phyloP scores from a whole-genome alignment of 2,113 vertebrate genomes.

The Vulpes vulpes region DNA sequence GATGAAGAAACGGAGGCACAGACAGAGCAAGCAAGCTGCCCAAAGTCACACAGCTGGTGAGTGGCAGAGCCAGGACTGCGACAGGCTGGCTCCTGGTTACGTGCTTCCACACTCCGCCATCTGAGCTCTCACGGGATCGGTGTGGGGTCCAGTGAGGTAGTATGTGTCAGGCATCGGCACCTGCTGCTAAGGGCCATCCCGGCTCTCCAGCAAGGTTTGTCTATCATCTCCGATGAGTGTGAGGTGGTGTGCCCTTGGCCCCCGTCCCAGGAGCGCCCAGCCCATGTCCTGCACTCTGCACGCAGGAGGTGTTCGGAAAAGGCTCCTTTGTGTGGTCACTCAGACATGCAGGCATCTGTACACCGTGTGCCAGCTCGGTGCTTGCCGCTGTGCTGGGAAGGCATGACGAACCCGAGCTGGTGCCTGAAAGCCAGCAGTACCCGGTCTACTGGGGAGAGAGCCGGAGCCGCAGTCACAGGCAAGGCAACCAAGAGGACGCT shows the following conservation, averaged over 20 bases:
- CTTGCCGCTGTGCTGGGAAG: neutral
- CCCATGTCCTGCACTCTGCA: neutral
- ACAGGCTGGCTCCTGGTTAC: neutral
- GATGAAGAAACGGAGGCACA: slow-evolving; percentile 5
- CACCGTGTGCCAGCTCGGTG: neutral
- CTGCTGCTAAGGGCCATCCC: neutral
- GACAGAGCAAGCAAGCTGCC: neutral
- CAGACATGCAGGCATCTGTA: neutral
- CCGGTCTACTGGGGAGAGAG: neutral
- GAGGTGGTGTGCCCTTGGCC: neutral
- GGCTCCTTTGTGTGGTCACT: neutral
- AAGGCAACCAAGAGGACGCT: neutral
- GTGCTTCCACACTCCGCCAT: neutral
- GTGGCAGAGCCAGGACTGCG: neutral
- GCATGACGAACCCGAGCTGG: neutral
- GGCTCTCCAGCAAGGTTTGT: neutral
- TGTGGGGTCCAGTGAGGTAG: neutral
- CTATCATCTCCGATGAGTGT: neutral
- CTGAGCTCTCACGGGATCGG: neutral
- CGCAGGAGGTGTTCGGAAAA: neutral
- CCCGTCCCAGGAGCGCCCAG: neutral
- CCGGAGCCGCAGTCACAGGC: neutral
- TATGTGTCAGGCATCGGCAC: neutral
- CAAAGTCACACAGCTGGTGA: neutral
- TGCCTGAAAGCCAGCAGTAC: neutral